These are phyloP conservation scores for Falco berigora DNA, from an alignment of 2,797 vertebrate genomes.

Conservation along the genomic window DNA sequence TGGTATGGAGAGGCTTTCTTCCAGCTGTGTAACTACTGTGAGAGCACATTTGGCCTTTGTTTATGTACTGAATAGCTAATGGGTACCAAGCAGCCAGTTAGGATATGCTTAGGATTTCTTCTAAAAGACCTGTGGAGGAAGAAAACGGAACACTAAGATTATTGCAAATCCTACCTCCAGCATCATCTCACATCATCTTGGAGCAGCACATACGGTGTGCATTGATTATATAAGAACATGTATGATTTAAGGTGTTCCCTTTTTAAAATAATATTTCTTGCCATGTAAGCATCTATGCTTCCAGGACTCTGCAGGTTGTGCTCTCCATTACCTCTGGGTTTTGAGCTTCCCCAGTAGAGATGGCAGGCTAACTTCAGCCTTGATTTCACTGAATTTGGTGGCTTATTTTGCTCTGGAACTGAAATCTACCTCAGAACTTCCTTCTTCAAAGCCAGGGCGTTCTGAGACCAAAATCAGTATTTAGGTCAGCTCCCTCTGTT, in stretches of 20 bases:
- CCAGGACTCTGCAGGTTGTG: background rate
- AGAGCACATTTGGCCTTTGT: background rate
- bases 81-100: background rate
- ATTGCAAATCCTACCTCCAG: background rate
- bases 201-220: fast-evolving
- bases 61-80: background rate
- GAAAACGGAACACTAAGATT: background rate
- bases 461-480: background rate
- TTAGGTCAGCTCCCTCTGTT: background rate
- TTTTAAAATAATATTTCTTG: background rate
- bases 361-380: background rate
- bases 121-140: background rate
- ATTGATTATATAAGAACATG: background rate
- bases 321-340: background rate
- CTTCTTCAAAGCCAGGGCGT: background rate
- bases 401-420: background rate
- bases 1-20: background rate
- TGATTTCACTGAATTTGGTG: background rate
- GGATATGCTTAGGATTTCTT: background rate
- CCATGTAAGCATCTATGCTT: background rate
- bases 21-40: background rate
- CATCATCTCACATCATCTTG: background rate
- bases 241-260: background rate
- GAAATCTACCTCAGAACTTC: background rate
- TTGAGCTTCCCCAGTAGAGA: background rate